Evolutionary conservation across 2,888 invertebrate genomes (phyloP), one percentile per base, ranked within the genome.

Genomic region (Terebella lapidaria): DNA sequence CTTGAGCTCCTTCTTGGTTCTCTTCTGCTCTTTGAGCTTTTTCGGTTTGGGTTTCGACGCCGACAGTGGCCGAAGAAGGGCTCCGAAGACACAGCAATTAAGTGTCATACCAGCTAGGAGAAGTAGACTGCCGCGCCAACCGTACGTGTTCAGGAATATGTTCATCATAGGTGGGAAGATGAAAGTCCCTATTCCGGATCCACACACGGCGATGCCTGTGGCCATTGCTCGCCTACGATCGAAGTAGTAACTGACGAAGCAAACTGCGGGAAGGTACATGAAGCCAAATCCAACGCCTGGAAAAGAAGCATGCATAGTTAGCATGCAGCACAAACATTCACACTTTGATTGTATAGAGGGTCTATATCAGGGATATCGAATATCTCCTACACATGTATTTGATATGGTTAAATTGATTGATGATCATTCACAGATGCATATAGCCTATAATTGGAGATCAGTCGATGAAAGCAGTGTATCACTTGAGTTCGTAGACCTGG

Each of bases 221-320:
- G 96, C 95, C 61, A 97, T 81, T 0, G 94, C 95, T 58, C 96
- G 85, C 87, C 92, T 93, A 79, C 89, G 89, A 81, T 96, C 95
- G 81, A 97, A 97, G 84, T 97, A 97, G 28, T 27, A 53, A 15
- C 53, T 28, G 27, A 53, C 53, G 26, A 53, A 18, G 22, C 26
- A 25, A 15, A 53, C 22, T 4, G 53, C 5, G 5, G 53, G 53
- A 4, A 53, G 28, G 53, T 53, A 53, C 53, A 53, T 53, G 27
- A 53, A 53, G 27, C 53, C 53, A 10, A 53, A 53, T 10, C 53
- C 53, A 10, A 53, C 15, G 28, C 53, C 53, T 53, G 29, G 49
- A 49, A 10, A 15, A 10, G 22, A 49, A 22, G 22, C 10, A 49
- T 49, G 5, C 49, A n/a, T 10, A 35, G 10, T 35, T 15, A 35